These are phyloP conservation scores for Kryptopterus vitreolus DNA, from an alignment of 2,797 vertebrate genomes.

Conservation along the genomic window DNA sequence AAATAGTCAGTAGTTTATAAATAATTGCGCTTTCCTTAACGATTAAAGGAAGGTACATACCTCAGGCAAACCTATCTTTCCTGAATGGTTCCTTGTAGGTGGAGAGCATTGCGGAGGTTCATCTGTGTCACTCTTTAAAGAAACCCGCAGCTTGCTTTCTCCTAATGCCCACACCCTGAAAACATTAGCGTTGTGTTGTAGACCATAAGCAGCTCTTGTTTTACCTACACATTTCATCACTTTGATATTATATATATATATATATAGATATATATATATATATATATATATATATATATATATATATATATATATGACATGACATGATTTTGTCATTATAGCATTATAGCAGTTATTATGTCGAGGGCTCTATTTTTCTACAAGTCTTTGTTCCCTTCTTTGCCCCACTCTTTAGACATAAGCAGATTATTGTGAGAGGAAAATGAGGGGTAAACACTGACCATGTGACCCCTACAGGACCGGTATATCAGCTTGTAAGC, in stretches of 20 bases:
- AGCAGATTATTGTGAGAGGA: constrained; percentile 67
- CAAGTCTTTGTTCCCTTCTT: neutral
- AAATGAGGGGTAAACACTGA: constrained; percentile 41
- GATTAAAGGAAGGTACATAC: neutral
- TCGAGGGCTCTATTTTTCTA: neutral
- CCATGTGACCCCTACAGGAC: constrained; percentile 50
- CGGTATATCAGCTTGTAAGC: neutral
- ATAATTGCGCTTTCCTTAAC: neutral
- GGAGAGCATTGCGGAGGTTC: constrained; percentile 54
- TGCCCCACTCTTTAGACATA: constrained; percentile 62
- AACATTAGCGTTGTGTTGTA: constrained; percentile 19
- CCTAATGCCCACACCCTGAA: constrained; percentile 71
- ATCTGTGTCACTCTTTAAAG: constrained; percentile 62
- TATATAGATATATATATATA: too few relatives aligned
- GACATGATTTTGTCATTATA: neutral
- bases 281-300: too few relatives aligned
- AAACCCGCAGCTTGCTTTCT: constrained; percentile 68
- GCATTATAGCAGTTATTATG: neutral
- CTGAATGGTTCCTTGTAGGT: constrained; percentile 55
- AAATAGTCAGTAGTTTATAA: too few relatives aligned
- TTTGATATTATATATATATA: neutral
- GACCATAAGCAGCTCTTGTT: neutral
- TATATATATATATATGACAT: neutral
- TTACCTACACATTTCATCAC: neutral
- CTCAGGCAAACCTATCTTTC: constrained; percentile 43